Evolutionary conservation across 2,797 vertebrate genomes (phyloP), one percentile per base, ranked within the genome.

Genomic region (Malacoctenus gilli): DNA sequence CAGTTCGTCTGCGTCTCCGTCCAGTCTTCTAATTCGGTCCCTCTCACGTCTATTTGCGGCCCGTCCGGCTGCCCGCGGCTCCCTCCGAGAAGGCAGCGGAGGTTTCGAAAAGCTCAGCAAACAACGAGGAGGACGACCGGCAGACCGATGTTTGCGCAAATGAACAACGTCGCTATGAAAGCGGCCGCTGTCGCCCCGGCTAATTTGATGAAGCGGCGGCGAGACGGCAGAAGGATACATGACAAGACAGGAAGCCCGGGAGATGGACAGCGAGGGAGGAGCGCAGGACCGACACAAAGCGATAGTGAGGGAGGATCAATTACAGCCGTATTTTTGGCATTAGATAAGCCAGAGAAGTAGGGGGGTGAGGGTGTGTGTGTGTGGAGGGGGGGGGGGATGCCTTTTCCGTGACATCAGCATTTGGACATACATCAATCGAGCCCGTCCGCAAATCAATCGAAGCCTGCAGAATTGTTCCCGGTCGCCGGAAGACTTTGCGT

Each of bases 371-470:
- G n/a, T n/a, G n/a, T n/a, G n/a, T n/a, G n/a, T n/a, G n/a, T n/a
- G n/a, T n/a, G n/a, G n/a, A n/a, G n/a, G n/a, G n/a, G n/a, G n/a
- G n/a, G n/a, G n/a, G n/a, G 75, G 49, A 84, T 83, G 83, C 77
- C 79, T 82, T 82, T 85, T 87, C 76, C 75, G 79, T 88, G 77
- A 88, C 84, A 84, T 86, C 85, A 86, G 82, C 69, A 23, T 80
- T 85, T 86, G 83, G 83, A 82, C 69, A 50, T 44, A 72, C 79
- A 85, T 86, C 82, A 84, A 75, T 80, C 32, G 65, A 82, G 55
- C 75, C 52, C 16, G 50, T 81, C 60, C 62, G 73, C 72, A 74
- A 85, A 81, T 86, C 79, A 84, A 69, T 85, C 73, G 77, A 73
- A 73, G 70, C 67, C 59, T n/a, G 69, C 66, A 39, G 20, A 76